Conservation (phyloP, 1,140 invertebrate species). For the Bombus balteatus region DNA sequence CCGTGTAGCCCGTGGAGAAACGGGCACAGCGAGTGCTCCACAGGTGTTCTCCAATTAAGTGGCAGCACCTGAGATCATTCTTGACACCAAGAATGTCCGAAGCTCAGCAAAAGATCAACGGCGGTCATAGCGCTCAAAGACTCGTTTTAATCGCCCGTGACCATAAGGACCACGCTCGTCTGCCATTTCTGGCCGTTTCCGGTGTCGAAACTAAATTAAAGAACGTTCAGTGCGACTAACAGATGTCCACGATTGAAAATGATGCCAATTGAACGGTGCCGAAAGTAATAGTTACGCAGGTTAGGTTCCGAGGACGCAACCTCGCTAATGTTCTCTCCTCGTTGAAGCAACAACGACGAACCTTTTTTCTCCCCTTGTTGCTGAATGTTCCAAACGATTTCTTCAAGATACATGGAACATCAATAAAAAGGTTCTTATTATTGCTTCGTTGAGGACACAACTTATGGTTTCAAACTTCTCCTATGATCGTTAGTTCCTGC, state of each 20-base stretch:
- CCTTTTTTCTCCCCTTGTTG: background rate
- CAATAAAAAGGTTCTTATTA: background rate
- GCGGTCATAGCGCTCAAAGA: background rate
- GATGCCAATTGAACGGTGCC: conserved; percentile 52
- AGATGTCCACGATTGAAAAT: background rate
- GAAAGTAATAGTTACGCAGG: conserved; percentile 33
- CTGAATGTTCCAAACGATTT: background rate
- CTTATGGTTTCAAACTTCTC: conserved; percentile 14
- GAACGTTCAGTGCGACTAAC: conserved; percentile 30
- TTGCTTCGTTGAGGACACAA: background rate
- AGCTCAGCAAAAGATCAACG: background rate
- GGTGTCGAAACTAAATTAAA: background rate
- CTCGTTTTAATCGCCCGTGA: background rate
- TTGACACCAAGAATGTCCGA: background rate
- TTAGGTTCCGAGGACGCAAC: background rate
- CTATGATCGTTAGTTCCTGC: conserved; percentile 43
- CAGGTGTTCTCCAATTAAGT: conserved; percentile 6
- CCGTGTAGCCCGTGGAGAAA: conserved; percentile 85
- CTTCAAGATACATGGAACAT: background rate
- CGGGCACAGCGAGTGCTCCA: conserved; percentile 56
- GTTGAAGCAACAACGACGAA: background rate
- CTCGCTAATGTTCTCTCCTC: background rate
- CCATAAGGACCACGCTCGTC: background rate
- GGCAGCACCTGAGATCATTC: conserved; percentile 23
- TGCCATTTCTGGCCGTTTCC: background rate